These are phyloP conservation scores for Campoplex capitator DNA, from an alignment of 2,888 invertebrate genomes.

Conservation along the genomic window DNA sequence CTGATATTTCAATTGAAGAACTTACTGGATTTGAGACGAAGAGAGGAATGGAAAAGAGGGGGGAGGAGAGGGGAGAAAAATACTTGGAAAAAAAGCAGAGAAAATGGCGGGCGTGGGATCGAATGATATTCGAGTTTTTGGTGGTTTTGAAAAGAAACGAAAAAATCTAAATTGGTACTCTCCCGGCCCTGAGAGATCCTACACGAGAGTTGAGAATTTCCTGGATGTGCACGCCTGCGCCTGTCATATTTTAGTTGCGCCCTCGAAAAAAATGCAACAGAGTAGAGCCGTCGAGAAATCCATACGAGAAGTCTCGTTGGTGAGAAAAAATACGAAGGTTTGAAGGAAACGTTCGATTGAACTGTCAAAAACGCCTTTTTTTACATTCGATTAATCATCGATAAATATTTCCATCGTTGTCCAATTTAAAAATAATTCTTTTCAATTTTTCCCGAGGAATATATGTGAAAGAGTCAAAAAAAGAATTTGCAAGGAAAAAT, in stretches of 20 bases:
- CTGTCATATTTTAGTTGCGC: constrained; percentile 1
- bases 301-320: constrained; percentile 1
- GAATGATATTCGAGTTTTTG: not conserved
- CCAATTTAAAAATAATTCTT: too few relatives aligned
- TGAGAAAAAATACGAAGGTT: constrained; percentile 4
- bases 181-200: constrained; percentile 2
- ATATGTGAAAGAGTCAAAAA: not conserved
- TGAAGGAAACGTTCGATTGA: not conserved
- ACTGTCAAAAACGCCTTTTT: not conserved
- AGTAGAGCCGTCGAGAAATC: not conserved
- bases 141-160: not conserved
- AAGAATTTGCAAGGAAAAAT: not conserved
- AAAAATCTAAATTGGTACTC: not conserved
- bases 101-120: not conserved
- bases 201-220: not conserved
- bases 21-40: not conserved
- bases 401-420: not conserved
- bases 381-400: not conserved
- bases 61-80: not conserved
- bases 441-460: too few relatives aligned
- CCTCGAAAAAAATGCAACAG: constrained; percentile 2
- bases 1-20: too few relatives aligned
- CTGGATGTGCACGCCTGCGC: constrained; percentile 20
- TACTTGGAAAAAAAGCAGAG: not conserved
- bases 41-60: too few relatives aligned